A percentile compares a stretch with the other conserved stretches of the same genome.
phyloP scores from a whole-genome alignment of 2,797 vertebrate species.

The Alosa sapidissima region DNA sequence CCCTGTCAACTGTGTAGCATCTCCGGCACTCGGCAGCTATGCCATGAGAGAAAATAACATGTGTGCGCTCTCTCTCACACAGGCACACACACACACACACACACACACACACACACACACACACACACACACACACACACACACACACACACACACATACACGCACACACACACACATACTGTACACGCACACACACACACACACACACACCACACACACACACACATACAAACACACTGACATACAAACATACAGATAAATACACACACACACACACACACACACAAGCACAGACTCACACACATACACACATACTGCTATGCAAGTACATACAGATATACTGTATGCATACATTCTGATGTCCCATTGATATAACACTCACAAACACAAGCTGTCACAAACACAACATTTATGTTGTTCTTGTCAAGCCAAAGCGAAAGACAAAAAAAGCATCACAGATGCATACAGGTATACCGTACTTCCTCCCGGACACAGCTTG shows the following conservation, averaged over 20 bases:
- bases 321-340: no score
- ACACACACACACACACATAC: constrained; percentile 16
- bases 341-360: no score
- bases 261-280: no score
- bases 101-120: neutral
- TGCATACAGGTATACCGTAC: neutral
- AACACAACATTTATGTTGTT: neutral
- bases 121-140: neutral
- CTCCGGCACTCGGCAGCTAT: neutral
- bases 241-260: neutral
- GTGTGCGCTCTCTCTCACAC: neutral
- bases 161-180: neutral
- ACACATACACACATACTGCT: neutral
- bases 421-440: neutral
- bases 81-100: constrained; percentile 1
- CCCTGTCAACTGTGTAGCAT: constrained; percentile 31
- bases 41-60: neutral
- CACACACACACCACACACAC: neutral
- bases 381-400: neutral
- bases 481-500: neutral
- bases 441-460: neutral
- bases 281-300: neutral
- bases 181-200: constrained; percentile 15
- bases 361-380: neutral
- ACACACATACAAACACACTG: neutral